Base-by-base conservation (phyloP, 2,888 invertebrate species). In the Campoplex nolae region DNA sequence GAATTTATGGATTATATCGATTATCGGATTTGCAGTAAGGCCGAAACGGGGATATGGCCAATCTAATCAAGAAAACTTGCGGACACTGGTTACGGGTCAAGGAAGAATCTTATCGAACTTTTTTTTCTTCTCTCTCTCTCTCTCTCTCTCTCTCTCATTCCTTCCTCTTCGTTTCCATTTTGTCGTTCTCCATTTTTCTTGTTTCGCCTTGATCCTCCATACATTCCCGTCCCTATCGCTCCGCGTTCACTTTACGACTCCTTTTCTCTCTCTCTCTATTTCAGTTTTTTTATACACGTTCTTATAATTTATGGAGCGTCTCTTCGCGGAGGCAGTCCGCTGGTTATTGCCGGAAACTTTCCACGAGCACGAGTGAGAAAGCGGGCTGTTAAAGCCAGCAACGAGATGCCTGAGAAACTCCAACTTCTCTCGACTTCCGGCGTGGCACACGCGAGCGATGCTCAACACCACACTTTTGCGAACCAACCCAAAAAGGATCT, bases 291-390 rank as follows among this genome's bases (percentile, higher is more conserved):
- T 78, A 68, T 83, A 77, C 84, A 81, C 77, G 81, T 78, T 81
- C 81, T 84, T 86, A 81, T 86, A 86, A 86, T 86, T 86, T 86
- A 86, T 84, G 86, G 81, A 86, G 77, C 83, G 75, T 77, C 65
- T 54, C 75, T 71, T 76, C 58, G 23, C 68, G 62, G 56, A 45
- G 54, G 28, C 45, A 75, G 54, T 56, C 65, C 18, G 51, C 38
- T 38, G 45, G 48, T 71, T 71, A 58, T 76, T 71, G 51, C 74
- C 73, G 77, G 77, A 86, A 86, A 84, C 77, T 86, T 86, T 84
- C 56, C 45, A 23, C 71, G 35, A 73, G 62, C 70, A 42, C 32
- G 73, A 48, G 73, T 67, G 81, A 75, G 45, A 58, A 7, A 74
- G 42, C 13, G 58, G 67, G 65, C 54, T 75, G 67, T 67, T 83